Evolutionary conservation across 2,113 vertebrate species (phyloP), one percentile per base, ranked within the genome.

Genomic region (Saguinus midas): DNA sequence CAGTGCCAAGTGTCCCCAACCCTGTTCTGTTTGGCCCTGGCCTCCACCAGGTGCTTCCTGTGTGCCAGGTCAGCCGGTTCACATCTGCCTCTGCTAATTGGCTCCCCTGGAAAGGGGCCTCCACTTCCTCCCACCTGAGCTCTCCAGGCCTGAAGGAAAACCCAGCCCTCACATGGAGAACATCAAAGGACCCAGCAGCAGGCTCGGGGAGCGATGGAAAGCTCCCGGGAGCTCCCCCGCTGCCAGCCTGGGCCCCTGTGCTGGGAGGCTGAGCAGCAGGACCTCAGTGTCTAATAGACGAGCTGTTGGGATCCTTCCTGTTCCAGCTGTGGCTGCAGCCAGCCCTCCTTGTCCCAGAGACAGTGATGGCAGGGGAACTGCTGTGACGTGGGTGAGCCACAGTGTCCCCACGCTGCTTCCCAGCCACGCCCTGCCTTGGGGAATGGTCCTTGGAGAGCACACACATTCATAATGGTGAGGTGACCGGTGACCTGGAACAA

Each of bases 141-240:
- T 64, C 91, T 87, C 55, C n/a, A 11, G 90, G 82, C 50, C 3
- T 6, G 82, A 75, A 73, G 93, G 84, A 66, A 87, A 92, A 95
- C 52, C 61, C 45, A 84, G 82, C 57, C 82, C 76, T 82, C 43
- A 0, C 55, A 23, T 13, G 14, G 32, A 66, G 55, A 32, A 94
- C 96, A 96, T 97, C 97, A 96, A 93, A 97, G 95, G 79, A 48
- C 52, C 40, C 35, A 35, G 95, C 75, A 3, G 83, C 12, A 37
- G 80, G 14, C 86, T 20, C 16, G 0, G 76, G 66, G 40, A 73
- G 85, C 88, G 97, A 95, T 75, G 90, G 96, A 87, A 88, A 75
- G 57, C 75, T 43, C 55, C 73, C 3, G 75, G 27, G 27, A 37
- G 23, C 48, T 45, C 3, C 18, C 17, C 81, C 6, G 81, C 7